Conservation (phyloP, 1,140 invertebrate species). For the Frieseomelitta varia region DNA sequence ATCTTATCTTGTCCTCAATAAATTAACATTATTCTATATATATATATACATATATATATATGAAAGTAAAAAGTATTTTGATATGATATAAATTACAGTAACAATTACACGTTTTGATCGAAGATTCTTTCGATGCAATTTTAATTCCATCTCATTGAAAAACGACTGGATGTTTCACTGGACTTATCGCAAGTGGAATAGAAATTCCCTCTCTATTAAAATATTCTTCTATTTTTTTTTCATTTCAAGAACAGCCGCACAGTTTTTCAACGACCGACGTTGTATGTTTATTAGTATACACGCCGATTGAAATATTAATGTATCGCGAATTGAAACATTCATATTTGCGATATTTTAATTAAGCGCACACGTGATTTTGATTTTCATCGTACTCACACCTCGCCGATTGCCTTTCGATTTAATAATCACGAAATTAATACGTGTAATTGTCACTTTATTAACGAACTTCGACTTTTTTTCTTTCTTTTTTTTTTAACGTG, state of each 20-base stretch:
- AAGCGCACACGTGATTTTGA: constrained; percentile 35
- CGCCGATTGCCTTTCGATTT: constrained; percentile 15
- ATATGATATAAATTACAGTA: not conserved
- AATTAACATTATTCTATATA: not conserved
- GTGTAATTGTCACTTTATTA: constrained; percentile 15
- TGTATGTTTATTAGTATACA: not conserved
- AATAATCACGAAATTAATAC: constrained; percentile 15
- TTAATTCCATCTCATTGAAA: not conserved
- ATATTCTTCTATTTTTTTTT: too few relatives aligned
- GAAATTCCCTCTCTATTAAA: not conserved
- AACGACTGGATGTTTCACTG: not conserved
- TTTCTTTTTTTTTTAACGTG: not conserved
- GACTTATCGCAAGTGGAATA: not conserved
- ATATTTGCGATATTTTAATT: constrained; percentile 35
- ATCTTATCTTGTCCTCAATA: not conserved
- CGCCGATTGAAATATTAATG: constrained; percentile 5
- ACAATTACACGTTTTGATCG: not conserved
- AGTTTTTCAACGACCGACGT: not conserved
- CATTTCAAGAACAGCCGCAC: not conserved
- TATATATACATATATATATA: not conserved
- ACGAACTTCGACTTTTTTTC: not conserved
- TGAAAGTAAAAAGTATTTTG: too few relatives aligned
- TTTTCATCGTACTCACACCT: constrained; percentile 21
- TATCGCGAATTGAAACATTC: constrained; percentile 10
- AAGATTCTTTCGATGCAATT: not conserved